These are phyloP conservation scores for Calephelis perditalis DNA, from an alignment of 2,888 invertebrate genomes.

Conservation along the genomic window DNA sequence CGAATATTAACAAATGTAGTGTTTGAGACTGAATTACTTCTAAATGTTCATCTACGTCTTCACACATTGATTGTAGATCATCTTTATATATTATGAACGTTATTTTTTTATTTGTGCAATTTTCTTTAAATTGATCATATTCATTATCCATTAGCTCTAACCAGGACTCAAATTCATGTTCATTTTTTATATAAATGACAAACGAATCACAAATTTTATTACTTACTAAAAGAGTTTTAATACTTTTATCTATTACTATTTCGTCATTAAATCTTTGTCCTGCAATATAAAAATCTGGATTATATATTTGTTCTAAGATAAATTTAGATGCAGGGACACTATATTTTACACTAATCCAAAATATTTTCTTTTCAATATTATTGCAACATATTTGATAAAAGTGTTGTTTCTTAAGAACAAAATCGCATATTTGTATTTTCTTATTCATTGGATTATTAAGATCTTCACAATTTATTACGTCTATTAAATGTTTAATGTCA, in stretches of 20 bases:
- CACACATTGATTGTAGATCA: no score
- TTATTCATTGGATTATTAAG: neutral
- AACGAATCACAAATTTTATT: neutral
- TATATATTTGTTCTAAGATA: slow-evolving; percentile 4
- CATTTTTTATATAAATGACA: neutral
- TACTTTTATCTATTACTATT: neutral
- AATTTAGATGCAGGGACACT: neutral
- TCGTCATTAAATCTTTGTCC: neutral
- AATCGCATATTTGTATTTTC: slow-evolving; percentile 2
- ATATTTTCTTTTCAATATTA: neutral
- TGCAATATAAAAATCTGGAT: neutral
- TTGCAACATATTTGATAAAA: slow-evolving; percentile 1
- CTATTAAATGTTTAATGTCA: neutral
- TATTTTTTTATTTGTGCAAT: neutral
- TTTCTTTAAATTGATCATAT: slow-evolving; percentile 9
- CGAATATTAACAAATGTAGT: slow-evolving; percentile 5
- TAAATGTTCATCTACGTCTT: neutral
- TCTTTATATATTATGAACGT: neutral
- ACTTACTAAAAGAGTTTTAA: neutral
- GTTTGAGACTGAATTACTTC: neutral
- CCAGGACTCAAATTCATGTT: slow-evolving; percentile 7
- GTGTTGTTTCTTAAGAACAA: neutral
- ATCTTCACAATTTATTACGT: neutral
- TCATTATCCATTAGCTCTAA: neutral
- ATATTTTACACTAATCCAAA: neutral